phyloP scores from a whole-genome alignment of 2,888 invertebrate genomes.

The Pedicia rivosa region DNA sequence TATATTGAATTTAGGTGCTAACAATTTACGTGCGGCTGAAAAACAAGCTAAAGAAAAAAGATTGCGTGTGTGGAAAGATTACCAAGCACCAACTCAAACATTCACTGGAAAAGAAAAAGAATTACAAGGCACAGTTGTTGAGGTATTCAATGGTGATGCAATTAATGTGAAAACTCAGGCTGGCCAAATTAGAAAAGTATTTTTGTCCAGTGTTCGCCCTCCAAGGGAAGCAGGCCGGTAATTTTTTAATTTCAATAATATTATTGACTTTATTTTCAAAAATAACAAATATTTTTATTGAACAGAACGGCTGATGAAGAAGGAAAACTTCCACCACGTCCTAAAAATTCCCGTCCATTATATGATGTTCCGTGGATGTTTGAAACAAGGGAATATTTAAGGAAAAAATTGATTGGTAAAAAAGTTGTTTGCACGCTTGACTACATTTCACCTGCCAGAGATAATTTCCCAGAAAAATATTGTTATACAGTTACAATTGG shows the following conservation, averaged over 20 bases:
- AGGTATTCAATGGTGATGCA: constrained; percentile 90
- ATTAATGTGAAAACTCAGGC: constrained; percentile 68
- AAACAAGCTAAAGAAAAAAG: constrained; percentile 74
- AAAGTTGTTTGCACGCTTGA: constrained; percentile 85
- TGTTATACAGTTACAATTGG: constrained; percentile 85
- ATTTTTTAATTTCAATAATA: constrained; percentile 7
- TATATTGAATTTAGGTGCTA: no score
- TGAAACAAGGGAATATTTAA: constrained; percentile 91
- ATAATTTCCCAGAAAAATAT: constrained; percentile 85
- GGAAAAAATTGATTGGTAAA: constrained; percentile 91
- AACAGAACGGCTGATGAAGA: constrained; percentile 45
- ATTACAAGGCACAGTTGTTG: constrained; percentile 66
- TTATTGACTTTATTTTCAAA: constrained; percentile 7
- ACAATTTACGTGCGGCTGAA: constrained; percentile 71
- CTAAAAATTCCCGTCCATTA: constrained; percentile 70
- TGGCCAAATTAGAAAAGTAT: constrained; percentile 74
- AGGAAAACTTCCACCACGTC: constrained; percentile 45
- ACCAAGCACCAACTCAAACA: constrained; percentile 55
- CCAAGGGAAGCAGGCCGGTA: constrained; percentile 52
- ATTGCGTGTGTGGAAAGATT: constrained; percentile 83
- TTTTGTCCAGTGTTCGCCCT: constrained; percentile 88
- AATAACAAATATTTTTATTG: constrained; percentile 3
- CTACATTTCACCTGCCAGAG: constrained; percentile 90
- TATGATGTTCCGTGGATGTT: constrained; percentile 99
- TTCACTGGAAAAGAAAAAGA: constrained; percentile 67